Base-by-base conservation (phyloP, 2,797 vertebrate genomes). In the Malurus splendens region DNA sequence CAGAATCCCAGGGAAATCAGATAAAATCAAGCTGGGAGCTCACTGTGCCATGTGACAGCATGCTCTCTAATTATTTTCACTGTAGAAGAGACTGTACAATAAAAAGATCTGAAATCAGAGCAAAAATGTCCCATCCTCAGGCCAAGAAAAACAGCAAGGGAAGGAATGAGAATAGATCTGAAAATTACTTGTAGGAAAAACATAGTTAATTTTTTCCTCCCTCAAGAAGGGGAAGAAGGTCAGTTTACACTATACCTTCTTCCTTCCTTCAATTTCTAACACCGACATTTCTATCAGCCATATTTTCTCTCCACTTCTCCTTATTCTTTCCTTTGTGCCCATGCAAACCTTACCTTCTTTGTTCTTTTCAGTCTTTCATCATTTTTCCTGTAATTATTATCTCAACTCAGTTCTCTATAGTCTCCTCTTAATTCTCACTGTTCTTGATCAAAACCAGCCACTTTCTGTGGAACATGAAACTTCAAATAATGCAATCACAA, bases 91-190 rank as follows among this genome's bases (percentile, higher is more conserved):
- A 92, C 61, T 48, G 73, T 86, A 78, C 51, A 86, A 86, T 32
- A 83, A 89, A 94, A 93, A 82, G 38, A 87, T 81, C 66, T 94
- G 77, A 93, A 94, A 93, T 75, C 38, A 60, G 80, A 89, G 78
- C 65, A 91, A 93, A 90, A 93, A 82, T 33, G 70, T 92, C 65
- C 41, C 39, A 83, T 41, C 27, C 14, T 87, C 56, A 39, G 87
- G 91, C 89, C 92, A 94, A 94, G 55, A 72, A 78, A 93, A 94
- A 83, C 56, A 92, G 56, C 20, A 89, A 52, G 54, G 39, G 65
- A 80, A 87, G 36, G 51, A 87, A 83, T 33, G 57, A 74, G 66
- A 89, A 54, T 28, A 92, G 28, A 75, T 87, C 52, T 92, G 89
- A 90, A 92, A 79, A 87, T 50, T 68, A 72, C 66, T 83, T 32